These are phyloP conservation scores for Tenthredo notha DNA, from an alignment of 2,888 invertebrate genomes.

Conservation along the genomic window DNA sequence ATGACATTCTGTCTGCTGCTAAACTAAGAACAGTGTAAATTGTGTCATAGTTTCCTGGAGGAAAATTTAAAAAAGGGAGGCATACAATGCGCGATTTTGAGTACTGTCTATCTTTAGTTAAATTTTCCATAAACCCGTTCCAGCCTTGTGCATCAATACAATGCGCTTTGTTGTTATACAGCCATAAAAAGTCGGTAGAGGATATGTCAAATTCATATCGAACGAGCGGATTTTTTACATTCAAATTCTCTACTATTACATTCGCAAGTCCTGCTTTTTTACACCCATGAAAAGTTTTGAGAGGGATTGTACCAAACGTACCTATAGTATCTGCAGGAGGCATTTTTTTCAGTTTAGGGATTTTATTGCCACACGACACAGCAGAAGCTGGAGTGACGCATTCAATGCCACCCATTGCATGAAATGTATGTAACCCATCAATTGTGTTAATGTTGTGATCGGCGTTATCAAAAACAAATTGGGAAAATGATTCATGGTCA, in stretches of 20 bases:
- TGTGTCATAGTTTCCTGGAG: slow-evolving; percentile 60
- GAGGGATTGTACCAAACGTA: not conserved
- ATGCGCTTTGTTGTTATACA: no score
- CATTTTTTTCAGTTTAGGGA: not conserved
- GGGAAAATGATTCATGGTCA: not conserved
- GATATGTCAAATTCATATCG: no score
- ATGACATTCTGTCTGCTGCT: not conserved
- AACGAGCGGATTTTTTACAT: no score
- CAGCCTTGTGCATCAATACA: slow-evolving; percentile 9
- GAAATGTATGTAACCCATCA: slow-evolving; percentile 49
- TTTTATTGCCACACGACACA: not conserved
- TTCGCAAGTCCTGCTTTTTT: no score
- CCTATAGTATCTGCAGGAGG: no score
- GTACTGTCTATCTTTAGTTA: slow-evolving; percentile 13
- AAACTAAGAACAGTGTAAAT: slow-evolving; percentile 58
- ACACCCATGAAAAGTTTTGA: no score
- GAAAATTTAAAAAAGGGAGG: slow-evolving; percentile 59
- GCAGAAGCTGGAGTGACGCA: slow-evolving; percentile 24
- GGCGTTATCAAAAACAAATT: slow-evolving; percentile 52
- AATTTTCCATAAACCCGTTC: slow-evolving; percentile 58
- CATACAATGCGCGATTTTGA: slow-evolving; percentile 51
- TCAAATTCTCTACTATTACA: no score
- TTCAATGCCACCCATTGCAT: slow-evolving; percentile 40
- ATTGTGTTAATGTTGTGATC: slow-evolving; percentile 45
- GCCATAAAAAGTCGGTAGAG: no score